Base-by-base conservation (phyloP, 2,113 vertebrate species). In the Mionectes macconnelli region DNA sequence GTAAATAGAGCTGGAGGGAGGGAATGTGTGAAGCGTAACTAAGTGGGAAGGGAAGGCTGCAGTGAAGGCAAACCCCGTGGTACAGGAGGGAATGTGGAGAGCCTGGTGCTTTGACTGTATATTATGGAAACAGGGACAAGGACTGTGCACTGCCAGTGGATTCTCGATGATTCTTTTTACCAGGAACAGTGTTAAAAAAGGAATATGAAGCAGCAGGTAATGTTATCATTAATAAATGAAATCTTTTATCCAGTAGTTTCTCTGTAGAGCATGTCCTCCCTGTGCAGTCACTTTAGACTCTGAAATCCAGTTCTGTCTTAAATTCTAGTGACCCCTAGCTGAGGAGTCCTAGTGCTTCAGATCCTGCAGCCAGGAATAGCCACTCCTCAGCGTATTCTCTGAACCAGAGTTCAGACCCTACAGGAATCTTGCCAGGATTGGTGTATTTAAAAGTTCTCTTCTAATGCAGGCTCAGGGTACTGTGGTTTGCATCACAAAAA, bases 321-420 rank as follows among this genome's bases (percentile, higher is more conserved):
- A 94, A 64, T 90, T 77, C 57, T 80, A 85, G 73, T 84, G 93
- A 89, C 72, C 95, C 6, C 90, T 94, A 81, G 59, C 81, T 84
- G 79, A 66, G 59, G 74, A 81, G 52, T n/a, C 33, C 73, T 52
- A 28, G 35, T n/a, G 33, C 30, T 82, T 89, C 86, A 20, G 17
- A 12, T 15, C 2, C 60, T 27, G 57, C 69, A 55, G 57, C 31
- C 30, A 1, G 24, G 60, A 37, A 31, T 57, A 55, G 18, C 56
- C 16, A 3, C 24, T 69, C 6, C 17, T 62, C 37, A 3, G 25
- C 1, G 0, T 25, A 9, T 24, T 64, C 53, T 64, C 52, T 27
- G 12, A 31, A 11, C n/a, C 3, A 45, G 50, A 77, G 49, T 31
- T 49, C 44, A 45, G 27, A 52, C 11, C 9, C 30, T 8, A 23